Evolutionary conservation across 2,888 invertebrate genomes (phyloP).

Genomic region (Thymelicus sylvestris): DNA sequence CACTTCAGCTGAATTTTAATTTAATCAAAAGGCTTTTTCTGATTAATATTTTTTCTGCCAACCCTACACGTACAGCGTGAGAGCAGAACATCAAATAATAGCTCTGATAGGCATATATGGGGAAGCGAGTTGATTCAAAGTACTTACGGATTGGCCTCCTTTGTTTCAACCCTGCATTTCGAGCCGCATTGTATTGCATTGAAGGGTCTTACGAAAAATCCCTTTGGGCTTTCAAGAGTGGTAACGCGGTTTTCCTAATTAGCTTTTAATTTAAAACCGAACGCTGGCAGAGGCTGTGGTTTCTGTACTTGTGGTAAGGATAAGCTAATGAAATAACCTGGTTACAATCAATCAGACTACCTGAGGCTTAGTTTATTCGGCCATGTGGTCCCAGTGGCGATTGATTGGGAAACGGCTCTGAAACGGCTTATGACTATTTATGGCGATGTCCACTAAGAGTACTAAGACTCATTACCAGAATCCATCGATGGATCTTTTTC

Average conservation of each 20-base stretch:
- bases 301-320: too few species aligned
- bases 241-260: slow-evolving; percentile 24
- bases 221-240: slow-evolving; percentile 20
- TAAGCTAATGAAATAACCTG: too few species aligned
- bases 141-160: slow-evolving; percentile 36
- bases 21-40: neutral
- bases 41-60: neutral
- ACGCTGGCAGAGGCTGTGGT: neutral
- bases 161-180: slow-evolving; percentile 26
- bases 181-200: slow-evolving; percentile 15
- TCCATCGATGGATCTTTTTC: too few species aligned
- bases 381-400: too few species aligned
- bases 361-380: too few species aligned
- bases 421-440: too few species aligned
- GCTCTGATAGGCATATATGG: slow-evolving; percentile 22
- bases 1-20: neutral
- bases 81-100: slow-evolving; percentile 32
- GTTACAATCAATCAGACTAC: too few species aligned
- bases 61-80: slow-evolving; percentile 28
- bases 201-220: slow-evolving; percentile 28
- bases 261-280: slow-evolving; percentile 13
- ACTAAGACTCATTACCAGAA: too few species aligned
- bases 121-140: slow-evolving; percentile 32
- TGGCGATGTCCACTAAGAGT: too few species aligned
- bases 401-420: too few species aligned